Percentiles rank a stretch among this genome's conserved stretches.
Evolutionary conservation across 2,113 vertebrate genomes (phyloP).

Genomic region (Strix aluco): DNA sequence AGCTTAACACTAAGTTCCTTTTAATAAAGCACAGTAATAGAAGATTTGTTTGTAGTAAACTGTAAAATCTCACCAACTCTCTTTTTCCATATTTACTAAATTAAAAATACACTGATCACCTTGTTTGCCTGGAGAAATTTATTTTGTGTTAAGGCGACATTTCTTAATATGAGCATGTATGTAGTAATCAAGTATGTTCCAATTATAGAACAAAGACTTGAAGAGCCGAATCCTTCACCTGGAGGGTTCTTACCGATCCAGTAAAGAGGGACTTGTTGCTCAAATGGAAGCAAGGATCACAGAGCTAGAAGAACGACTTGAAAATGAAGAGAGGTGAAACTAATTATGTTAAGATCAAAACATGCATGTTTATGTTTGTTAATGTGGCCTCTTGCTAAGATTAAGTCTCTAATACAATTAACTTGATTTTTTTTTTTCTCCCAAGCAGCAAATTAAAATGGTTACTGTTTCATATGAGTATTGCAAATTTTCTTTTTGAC

Average conservation of each 20-base stretch:
- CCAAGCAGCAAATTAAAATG: neutral
- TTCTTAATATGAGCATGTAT: neutral
- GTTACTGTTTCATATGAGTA: neutral
- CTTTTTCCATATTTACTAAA: neutral
- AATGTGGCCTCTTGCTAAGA: neutral
- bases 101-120: neutral
- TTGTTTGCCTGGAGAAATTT: neutral
- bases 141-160: neutral
- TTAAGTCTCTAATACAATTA: neutral
- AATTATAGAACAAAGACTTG: conserved; percentile 89
- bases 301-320: conserved; percentile 91
- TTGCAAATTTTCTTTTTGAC: neutral
- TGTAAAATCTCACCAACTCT: neutral
- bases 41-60: neutral
- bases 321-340: conserved; percentile 89
- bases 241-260: conserved; percentile 89
- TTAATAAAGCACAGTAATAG: neutral
- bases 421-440: neutral
- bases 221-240: conserved; percentile 89
- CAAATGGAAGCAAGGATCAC: conserved; percentile 90
- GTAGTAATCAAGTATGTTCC: neutral
- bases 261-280: conserved; percentile 88
- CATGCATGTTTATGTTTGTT: neutral
- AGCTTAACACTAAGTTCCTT: neutral
- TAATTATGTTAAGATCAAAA: neutral